These are phyloP conservation scores for Elegia similella DNA, from an alignment of 2,888 invertebrate species.

Conservation along the genomic window DNA sequence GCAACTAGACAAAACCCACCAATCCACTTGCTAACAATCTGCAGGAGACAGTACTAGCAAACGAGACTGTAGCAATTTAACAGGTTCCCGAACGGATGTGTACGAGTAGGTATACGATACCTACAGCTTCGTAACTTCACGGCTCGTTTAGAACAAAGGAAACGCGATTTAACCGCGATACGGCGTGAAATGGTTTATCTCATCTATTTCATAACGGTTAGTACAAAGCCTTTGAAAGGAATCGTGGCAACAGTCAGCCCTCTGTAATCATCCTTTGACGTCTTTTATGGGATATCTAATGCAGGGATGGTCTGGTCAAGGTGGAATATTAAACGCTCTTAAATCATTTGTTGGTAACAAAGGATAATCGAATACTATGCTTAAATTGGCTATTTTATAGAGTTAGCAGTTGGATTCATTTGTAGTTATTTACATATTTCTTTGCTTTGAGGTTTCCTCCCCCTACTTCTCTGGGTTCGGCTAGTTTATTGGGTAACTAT, in stretches of 20 bases:
- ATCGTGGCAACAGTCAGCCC: neutral
- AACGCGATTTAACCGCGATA: slow-evolving; percentile 20
- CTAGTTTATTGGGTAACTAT: too few relatives aligned
- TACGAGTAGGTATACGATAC: slow-evolving; percentile 12
- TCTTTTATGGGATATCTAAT: neutral
- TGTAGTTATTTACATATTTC: too few relatives aligned
- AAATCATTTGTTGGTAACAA: neutral
- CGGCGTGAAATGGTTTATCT: slow-evolving; percentile 15
- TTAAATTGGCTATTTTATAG: too few relatives aligned
- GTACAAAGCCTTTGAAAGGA: slow-evolving; percentile 9
- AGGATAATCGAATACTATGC: too few relatives aligned
- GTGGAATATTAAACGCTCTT: neutral
- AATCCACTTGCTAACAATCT: neutral
- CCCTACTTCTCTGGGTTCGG: too few relatives aligned
- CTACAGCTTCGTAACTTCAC: slow-evolving; percentile 20
- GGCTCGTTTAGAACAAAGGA: slow-evolving; percentile 22
- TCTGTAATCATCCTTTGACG: slow-evolving; percentile 7
- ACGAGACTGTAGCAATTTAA: slow-evolving; percentile 12
- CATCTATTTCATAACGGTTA: slow-evolving; percentile 14
- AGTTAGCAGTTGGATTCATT: too few relatives aligned
- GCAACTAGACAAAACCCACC: neutral
- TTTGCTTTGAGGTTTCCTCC: too few relatives aligned
- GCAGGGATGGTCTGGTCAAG: neutral
- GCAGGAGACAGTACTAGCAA: neutral
- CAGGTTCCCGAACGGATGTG: slow-evolving; percentile 13